These are phyloP conservation scores for Xanthia icteritia DNA, from an alignment of 2,888 invertebrate genomes.

Conservation along the genomic window DNA sequence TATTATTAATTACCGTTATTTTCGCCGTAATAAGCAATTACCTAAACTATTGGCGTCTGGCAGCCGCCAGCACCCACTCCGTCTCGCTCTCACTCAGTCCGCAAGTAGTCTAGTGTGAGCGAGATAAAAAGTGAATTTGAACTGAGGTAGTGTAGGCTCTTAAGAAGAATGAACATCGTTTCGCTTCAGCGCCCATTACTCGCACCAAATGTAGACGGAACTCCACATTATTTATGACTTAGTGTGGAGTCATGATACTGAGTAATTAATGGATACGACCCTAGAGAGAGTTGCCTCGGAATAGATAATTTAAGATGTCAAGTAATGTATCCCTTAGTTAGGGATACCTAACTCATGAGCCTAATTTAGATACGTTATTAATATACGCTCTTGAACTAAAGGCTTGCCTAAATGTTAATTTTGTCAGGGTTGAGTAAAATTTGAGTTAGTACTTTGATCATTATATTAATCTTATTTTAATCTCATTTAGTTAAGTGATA, in stretches of 20 bases:
- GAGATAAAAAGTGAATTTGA: no score
- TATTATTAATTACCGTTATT: no score
- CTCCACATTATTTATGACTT: constrained; percentile 40
- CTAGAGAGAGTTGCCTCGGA: constrained; percentile 31
- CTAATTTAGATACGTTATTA: constrained; percentile 43
- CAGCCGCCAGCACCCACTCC: no score
- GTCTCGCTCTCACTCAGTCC: no score
- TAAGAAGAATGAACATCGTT: not conserved
- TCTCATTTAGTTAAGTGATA: not conserved
- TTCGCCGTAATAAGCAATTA: no score
- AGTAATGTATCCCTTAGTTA: constrained; percentile 44
- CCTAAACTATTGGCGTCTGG: no score
- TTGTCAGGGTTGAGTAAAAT: constrained; percentile 7
- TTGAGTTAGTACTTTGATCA: not conserved
- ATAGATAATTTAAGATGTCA: constrained; percentile 52
- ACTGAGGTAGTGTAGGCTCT: no score
- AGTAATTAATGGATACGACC: constrained; percentile 55
- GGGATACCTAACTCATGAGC: constrained; percentile 37
- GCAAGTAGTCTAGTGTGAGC: no score
- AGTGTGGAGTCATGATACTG: constrained; percentile 36
- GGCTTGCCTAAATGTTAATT: constrained; percentile 6
- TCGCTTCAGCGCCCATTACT: not conserved
- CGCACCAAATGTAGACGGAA: constrained; percentile 2
- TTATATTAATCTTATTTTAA: not conserved
- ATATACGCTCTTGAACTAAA: constrained; percentile 23